Percentiles rank a stretch among this genome's conserved stretches.
Conservation (phyloP, 2,888 invertebrate genomes). For the Drosophila histrio region DNA sequence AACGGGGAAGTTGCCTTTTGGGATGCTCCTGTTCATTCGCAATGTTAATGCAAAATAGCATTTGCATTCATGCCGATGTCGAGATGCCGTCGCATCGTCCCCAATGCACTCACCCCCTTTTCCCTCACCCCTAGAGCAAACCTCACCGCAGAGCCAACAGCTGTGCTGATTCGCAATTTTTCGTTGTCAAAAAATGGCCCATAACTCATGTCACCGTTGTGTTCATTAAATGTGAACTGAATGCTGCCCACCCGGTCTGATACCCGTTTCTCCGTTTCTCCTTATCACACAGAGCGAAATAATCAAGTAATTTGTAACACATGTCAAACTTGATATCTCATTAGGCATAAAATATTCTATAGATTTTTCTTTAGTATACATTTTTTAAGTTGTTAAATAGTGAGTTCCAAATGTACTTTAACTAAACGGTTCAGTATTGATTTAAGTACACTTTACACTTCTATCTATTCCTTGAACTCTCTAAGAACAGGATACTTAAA, state of each 20-base stretch:
- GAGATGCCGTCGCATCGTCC: slow-evolving; percentile 23
- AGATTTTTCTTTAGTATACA: no score
- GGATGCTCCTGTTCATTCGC: slow-evolving; percentile 42
- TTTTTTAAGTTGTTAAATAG: no score
- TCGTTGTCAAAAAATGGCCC: slow-evolving; percentile 64
- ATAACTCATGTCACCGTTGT: slow-evolving; percentile 73
- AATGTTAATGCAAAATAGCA: slow-evolving; percentile 72
- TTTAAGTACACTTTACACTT: no score
- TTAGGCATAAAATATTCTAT: no score
- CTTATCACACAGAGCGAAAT: slow-evolving; percentile 6
- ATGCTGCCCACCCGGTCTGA: slow-evolving; percentile 27
- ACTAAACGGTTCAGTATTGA: no score
- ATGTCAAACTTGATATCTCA: no score
- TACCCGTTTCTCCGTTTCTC: not conserved
- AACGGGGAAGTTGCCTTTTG: not conserved
- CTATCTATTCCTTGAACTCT: no score
- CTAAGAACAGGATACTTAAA: no score
- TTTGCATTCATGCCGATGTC: slow-evolving; percentile 65
- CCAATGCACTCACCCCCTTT: not conserved
- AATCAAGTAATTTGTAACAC: no score
- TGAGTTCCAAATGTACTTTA: no score
- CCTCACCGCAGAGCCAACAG: slow-evolving; percentile 53
- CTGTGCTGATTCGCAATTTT: slow-evolving; percentile 69
- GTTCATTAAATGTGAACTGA: slow-evolving; percentile 70
- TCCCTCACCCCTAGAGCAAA: not conserved